Evolutionary conservation across 2,113 vertebrate species (phyloP).

Genomic region (Tyrannus savana): DNA sequence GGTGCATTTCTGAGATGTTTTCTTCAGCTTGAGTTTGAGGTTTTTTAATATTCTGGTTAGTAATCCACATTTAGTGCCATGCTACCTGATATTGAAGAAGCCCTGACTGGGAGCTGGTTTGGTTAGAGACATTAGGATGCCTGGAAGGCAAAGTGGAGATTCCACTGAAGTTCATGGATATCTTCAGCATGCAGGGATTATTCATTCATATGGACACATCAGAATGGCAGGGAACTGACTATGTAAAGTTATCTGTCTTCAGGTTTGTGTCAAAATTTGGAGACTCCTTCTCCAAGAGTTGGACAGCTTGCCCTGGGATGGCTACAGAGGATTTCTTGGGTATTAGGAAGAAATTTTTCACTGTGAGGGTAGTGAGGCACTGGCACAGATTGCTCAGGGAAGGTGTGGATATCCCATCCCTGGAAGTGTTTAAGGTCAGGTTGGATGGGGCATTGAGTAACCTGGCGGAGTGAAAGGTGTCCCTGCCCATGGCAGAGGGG

Average conservation of each 20-base stretch:
- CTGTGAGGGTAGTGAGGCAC: neutral
- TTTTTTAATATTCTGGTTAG: neutral
- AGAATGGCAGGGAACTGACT: neutral
- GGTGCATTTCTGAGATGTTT: conserved; percentile 33
- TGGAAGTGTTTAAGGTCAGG: neutral
- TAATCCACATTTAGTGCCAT: neutral
- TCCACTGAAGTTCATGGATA: neutral
- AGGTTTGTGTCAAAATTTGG: neutral
- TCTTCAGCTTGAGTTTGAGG: neutral
- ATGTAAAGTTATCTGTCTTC: neutral
- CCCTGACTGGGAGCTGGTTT: neutral
- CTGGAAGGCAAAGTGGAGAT: neutral
- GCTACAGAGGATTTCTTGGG: neutral
- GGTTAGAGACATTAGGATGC: neutral
- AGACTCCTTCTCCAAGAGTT: neutral
- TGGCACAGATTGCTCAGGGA: neutral
- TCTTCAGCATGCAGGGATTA: neutral
- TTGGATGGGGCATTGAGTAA: neutral
- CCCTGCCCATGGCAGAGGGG: neutral
- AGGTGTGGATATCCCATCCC: neutral
- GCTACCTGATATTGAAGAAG: neutral
- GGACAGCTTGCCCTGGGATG: neutral
- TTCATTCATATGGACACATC: rapidly evolving
- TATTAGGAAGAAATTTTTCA: neutral
- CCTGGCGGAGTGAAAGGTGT: neutral